phyloP scores from a whole-genome alignment of 1,140 invertebrate species.

The Medauroidea extradentata region DNA sequence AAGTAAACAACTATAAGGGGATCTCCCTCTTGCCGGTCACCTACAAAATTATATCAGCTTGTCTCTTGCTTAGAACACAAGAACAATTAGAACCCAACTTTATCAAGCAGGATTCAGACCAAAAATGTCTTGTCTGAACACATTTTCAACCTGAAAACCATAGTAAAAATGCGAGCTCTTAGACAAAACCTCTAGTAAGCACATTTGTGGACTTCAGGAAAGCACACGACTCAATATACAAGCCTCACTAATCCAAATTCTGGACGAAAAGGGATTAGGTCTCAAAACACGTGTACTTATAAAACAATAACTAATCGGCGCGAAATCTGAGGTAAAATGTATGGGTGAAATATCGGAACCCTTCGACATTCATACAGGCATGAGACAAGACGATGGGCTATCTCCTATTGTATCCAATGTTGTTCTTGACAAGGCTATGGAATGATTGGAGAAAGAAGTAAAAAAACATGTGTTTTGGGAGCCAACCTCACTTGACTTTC shows the following conservation, averaged over 20 bases:
- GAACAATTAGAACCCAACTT: no score
- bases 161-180: neutral
- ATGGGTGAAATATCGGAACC: constrained; percentile 9
- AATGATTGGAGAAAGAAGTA: constrained; percentile 3
- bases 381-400: constrained; percentile 8
- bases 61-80: neutral
- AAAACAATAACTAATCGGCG: constrained; percentile 1
- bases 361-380: neutral
- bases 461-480: neutral
- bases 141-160: no score
- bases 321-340: constrained; percentile 9
- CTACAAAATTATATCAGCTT: neutral
- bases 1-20: constrained; percentile 1
- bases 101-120: neutral
- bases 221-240: constrained; percentile 1
- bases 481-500: constrained; percentile 1
- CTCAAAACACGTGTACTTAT: neutral
- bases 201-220: neutral
- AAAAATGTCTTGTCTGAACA: no score
- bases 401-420: constrained; percentile 8
- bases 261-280: neutral
- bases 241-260: constrained; percentile 1
- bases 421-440: constrained; percentile 7
- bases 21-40: constrained; percentile 1
- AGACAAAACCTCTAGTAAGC: constrained; percentile 1